phyloP scores from a whole-genome alignment of 1,140 invertebrate genomes.

The Pseudomyrmex concolor region DNA sequence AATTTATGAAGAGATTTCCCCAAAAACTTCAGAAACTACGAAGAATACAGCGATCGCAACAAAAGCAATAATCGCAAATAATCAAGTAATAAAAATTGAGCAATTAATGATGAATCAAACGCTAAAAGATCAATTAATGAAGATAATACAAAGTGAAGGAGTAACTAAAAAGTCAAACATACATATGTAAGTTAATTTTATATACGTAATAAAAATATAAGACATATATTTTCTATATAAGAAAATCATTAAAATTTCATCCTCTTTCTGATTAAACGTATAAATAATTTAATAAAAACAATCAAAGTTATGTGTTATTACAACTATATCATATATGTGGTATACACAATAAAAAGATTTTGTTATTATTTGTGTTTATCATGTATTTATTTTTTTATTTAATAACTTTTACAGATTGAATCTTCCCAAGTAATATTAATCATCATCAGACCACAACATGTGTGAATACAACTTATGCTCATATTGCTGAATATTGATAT shows the following conservation, averaged over 20 bases:
- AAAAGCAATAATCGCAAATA: too few relatives aligned
- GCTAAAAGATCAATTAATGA: too few relatives aligned
- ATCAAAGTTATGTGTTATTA: neutral
- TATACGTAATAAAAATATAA: too few relatives aligned
- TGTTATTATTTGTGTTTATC: constrained; percentile 18
- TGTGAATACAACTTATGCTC: constrained; percentile 51
- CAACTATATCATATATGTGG: constrained; percentile 1
- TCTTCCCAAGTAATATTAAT: constrained; percentile 63
- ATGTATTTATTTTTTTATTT: constrained; percentile 67
- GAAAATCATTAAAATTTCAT: neutral
- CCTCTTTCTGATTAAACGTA: too few relatives aligned
- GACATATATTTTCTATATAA: neutral
- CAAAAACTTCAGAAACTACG: too few relatives aligned
- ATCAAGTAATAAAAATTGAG: too few relatives aligned
- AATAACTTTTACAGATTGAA: constrained; percentile 62
- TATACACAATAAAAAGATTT: constrained; percentile 17
- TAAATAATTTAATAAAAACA: neutral
- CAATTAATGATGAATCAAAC: too few relatives aligned
- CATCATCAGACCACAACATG: constrained; percentile 22
- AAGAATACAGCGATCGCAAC: too few relatives aligned
- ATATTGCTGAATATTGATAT: constrained; percentile 52
- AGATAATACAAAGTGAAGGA: too few relatives aligned
- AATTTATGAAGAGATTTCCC: too few relatives aligned
- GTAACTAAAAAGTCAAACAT: too few relatives aligned
- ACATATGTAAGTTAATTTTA: too few relatives aligned